Evolutionary conservation across 92 coral and sea anemone genomes (phyloP), one percentile per base, ranked within the genome.

Genomic region (Actinostola sp.): DNA sequence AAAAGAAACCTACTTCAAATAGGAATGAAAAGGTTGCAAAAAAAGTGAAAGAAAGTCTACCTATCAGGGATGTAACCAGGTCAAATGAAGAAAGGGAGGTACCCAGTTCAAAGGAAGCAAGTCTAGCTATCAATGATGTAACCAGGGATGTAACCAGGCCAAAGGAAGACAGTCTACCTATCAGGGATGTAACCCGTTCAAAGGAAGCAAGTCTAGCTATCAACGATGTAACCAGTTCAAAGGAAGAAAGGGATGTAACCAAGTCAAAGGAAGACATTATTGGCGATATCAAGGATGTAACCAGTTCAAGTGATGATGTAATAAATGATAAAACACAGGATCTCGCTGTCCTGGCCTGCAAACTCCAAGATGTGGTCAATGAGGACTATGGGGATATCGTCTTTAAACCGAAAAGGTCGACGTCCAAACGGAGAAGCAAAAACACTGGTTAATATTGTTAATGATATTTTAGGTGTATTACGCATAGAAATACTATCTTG

Each of bases 331-430:
- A 54, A 20, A n/a, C 43, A 8, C 60, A 73, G 28, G 44, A 60
- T 17, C 79, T 73, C 29, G 61, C 61, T 15, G 39, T 9, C 2
- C 65, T 75, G 15, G 81, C 81, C 13, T 24, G 54, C 10, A 90
- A 78, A 63, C 72, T 83, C 24, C 85, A 87, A 45, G 71, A 75
- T 34, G 86, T 83, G 28, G 65, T 76, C 11, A 78, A 82, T n/a
- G 86, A 86, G 54, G 96, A 90, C 64, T 90, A 80, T 53, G 94
- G 88, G 27, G 98, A 91, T 44, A 90, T 94, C 58, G 98, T 94
- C 46, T 94, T 91, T 55, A 81, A 74, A 45, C 89, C 89, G 61
- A 84, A 63, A 33, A 67, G 65, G n/a, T n/a, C n/a, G 27, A 57
- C 41, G 16, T 30, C 49, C 28, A 68, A 68, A 56, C 57, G 58